Base-by-base conservation (phyloP, 2,888 invertebrate species). In the Leptinotarsa juncta region DNA sequence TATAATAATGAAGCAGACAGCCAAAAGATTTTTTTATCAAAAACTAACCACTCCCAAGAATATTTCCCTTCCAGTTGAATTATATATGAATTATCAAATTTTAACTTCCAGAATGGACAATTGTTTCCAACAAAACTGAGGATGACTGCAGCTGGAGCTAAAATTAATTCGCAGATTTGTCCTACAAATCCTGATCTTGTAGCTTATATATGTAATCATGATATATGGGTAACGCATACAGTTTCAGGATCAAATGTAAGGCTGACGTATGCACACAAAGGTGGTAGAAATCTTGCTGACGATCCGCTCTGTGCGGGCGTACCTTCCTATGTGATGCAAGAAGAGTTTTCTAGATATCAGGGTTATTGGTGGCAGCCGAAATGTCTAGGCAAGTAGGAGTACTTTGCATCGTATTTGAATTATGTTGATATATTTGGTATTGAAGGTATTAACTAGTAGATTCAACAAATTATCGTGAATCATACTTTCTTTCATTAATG, bases 351-450 rank as follows among this genome's bases (percentile, higher is more conserved):
- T 79, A 90, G 98, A 51, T 99, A 97, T 87, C 96, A 96, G 74
- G 99, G 98, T 0, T 98, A 96, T 88, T 99, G 99, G 99, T 99
- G 99, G 99, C 96, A 97, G 84, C 96, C 97, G 0, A 90, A 90
- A 79, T 91, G 92, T 66, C 89, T 91, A 78, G 92, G 93, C 93
- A 83, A 75, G 76, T 62, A 42, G 42, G 42, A 42, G 42, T 42
- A 42, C 3, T 42, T 42, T 42, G 51, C 14, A n/a, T 51, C 0
- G 16, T 51, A 15, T 51, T 51, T 51, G n/a, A n/a, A 51, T 16
- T 12, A 53, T 53, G 53, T 15, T 53, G 10, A 12, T 42, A 42
- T 10, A 42, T 3, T 42, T 42, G 42, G 42, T 42, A 42, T 42
- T 42, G 42, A 42, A 42, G 2, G 10, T 32, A 32, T 32, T 7